Percentiles rank a stretch among this genome's conserved stretches.
These are phyloP conservation scores for Microctenopoma steveboyesi DNA, from an alignment of 2,797 vertebrate species.

Conservation along the genomic window DNA sequence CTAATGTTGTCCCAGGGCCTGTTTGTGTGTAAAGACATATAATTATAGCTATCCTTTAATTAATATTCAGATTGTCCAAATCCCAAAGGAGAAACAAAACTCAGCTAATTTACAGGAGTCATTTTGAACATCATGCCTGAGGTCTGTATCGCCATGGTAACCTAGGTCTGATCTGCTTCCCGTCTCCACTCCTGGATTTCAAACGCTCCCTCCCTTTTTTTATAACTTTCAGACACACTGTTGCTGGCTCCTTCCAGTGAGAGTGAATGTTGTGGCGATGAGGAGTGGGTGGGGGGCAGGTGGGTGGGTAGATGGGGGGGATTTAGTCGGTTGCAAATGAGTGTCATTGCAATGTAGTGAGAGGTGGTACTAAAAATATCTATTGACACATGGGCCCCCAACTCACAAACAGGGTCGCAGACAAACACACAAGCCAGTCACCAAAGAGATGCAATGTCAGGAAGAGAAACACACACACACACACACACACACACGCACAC, in stretches of 20 bases:
- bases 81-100: slow-evolving; percentile 42
- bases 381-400: slow-evolving; percentile 82
- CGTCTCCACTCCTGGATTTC: slow-evolving; percentile 33
- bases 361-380: slow-evolving; percentile 85
- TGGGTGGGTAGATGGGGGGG: slow-evolving; percentile 12
- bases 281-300: slow-evolving; percentile 32
- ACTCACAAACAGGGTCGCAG: slow-evolving; percentile 78
- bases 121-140: slow-evolving; percentile 26
- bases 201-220: slow-evolving; percentile 36
- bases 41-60: slow-evolving; percentile 57
- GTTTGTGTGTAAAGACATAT: slow-evolving; percentile 30
- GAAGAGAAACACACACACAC: slow-evolving; percentile 35
- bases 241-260: slow-evolving; percentile 69
- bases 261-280: slow-evolving; percentile 69
- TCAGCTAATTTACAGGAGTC: slow-evolving; percentile 36
- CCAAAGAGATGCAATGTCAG: slow-evolving; percentile 62
- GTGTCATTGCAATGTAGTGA: slow-evolving; percentile 85
- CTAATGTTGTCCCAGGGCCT: slow-evolving; percentile 21
- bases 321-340: slow-evolving; percentile 75
- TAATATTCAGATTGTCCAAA: slow-evolving; percentile 54
- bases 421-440: slow-evolving; percentile 67
- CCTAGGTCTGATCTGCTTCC: slow-evolving; percentile 54
- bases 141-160: slow-evolving; percentile 64
- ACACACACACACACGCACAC: slow-evolving; percentile 17
- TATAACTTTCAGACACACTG: slow-evolving; percentile 50